Evolutionary conservation across 2,888 invertebrate genomes (phyloP), one percentile per base, ranked within the genome.

Genomic region (Harpagoxenus sublaevis): DNA sequence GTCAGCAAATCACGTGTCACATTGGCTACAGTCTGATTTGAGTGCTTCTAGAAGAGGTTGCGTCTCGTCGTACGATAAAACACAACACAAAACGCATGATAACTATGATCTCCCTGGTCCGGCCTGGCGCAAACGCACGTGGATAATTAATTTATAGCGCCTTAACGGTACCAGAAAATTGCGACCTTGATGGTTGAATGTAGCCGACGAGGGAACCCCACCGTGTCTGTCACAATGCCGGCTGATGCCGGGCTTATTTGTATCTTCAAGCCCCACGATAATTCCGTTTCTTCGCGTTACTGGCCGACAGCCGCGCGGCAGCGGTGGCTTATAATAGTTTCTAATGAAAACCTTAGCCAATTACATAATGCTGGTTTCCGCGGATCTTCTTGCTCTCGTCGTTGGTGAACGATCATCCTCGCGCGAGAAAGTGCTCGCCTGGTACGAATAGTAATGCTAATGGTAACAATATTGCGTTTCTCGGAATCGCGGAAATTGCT

Each of bases 401-500:
- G 48, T 62, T 28, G 39, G 66, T 57, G 77, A n/a, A 70, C n/a
- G 77, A 86, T 86, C 77, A 45, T 78, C 28, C 28, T 48, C 65
- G 55, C 73, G 57, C 51, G 28, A 53, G 73, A 57, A 62, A 12
- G 18, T 57, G 53, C 15, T 68, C 51, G 48, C 28, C 53, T 15
- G 12, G 45, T 77, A 84, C 87, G 85, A 89, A 91, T 90, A 88
- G 83, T 91, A 90, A 92, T 88, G 89, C 86, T 90, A 87, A 89
- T 90, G 85, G 86, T 89, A 90, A 89, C 87, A 87, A 89, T 89
- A 86, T 89, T 66, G 84, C 73, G 51, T 89, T 78, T 89, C 90
- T 57, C 23, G 84, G 90, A 90, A 92, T 78, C 82, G 71, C 74
- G 48, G 66, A 83, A 68, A 85, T 86, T 86, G 55, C 39, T 53